A percentile compares a stretch with the other conserved stretches of the same genome.
These are phyloP conservation scores for Gila orcuttii DNA, from an alignment of 2,113 vertebrate genomes.

Conservation along the genomic window DNA sequence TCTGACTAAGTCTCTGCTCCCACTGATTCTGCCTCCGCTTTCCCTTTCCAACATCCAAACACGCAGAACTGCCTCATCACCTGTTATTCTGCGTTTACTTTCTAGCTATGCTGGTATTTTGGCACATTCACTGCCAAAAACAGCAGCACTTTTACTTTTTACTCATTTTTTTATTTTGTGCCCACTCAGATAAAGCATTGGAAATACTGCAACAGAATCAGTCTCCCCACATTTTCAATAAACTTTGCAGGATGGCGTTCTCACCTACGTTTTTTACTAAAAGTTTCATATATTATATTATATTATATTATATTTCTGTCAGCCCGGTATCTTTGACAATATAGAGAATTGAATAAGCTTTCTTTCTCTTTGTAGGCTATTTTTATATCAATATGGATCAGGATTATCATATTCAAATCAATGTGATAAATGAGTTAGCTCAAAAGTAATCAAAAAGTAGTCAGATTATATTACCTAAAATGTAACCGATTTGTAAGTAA, in stretches of 20 bases:
- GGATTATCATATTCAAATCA: no score
- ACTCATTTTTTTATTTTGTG: background rate
- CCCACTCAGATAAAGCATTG: background rate
- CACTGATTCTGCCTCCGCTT: slow-evolving; percentile 22
- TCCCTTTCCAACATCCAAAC: slow-evolving; percentile 29
- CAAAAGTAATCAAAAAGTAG: no score
- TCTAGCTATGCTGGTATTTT: slow-evolving; percentile 13
- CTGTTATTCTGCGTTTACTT: slow-evolving; percentile 1
- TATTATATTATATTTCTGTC: background rate
- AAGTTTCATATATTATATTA: background rate
- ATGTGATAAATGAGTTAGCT: no score
- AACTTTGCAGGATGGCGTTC: background rate
- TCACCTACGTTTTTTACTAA: background rate
- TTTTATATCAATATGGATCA: no score
- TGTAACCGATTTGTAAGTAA: no score
- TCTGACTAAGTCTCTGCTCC: slow-evolving; percentile 41
- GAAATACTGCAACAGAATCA: background rate
- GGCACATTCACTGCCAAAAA: slow-evolving; percentile 22
- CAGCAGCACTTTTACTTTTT: slow-evolving; percentile 9
- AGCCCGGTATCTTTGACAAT: no score
- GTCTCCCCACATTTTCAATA: background rate
- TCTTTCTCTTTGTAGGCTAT: no score
- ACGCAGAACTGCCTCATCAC: slow-evolving; percentile 24
- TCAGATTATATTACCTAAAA: no score
- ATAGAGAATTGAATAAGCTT: no score